These are phyloP conservation scores for Craterocephalus amniculus DNA, from an alignment of 2,797 vertebrate species.

Conservation along the genomic window DNA sequence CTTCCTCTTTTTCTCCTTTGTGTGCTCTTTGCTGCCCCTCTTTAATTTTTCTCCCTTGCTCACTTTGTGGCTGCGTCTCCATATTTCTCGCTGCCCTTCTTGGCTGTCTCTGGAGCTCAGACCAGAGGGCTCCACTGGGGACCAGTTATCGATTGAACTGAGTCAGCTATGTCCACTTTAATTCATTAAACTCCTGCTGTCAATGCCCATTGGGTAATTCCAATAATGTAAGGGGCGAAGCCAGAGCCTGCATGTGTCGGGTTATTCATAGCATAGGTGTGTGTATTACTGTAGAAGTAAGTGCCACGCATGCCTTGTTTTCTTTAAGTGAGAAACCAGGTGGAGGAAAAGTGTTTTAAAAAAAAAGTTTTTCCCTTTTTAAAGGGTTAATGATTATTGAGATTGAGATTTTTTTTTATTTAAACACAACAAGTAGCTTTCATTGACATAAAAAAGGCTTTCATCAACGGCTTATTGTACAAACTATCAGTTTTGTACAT, in stretches of 20 bases:
- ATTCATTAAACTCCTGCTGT: conserved; percentile 83
- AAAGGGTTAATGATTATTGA: conserved; percentile 39
- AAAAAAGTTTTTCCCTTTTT: conserved; percentile 21
- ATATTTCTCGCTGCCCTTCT: conserved; percentile 38
- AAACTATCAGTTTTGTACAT: conserved; percentile 3
- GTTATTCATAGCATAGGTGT: conserved; percentile 61
- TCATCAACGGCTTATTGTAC: conserved; percentile 3
- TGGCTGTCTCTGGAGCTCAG: conserved; percentile 48
- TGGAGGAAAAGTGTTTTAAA: conserved; percentile 28
- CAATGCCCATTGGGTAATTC: conserved; percentile 83
- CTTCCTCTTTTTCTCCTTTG: conserved; percentile 51
- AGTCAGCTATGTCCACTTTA: conserved; percentile 86
- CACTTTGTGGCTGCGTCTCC: conserved; percentile 52
- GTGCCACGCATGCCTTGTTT: conserved; percentile 8
- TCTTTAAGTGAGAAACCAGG: conserved; percentile 22
- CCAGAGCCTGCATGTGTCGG: conserved; percentile 39
- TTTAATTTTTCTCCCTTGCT: conserved; percentile 46
- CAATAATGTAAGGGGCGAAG: conserved; percentile 78
- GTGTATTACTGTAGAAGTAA: conserved; percentile 29
- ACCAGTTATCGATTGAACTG: conserved; percentile 82
- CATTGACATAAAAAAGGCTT: neutral
- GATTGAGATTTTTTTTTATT: conserved; percentile 9
- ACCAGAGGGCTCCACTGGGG: conserved; percentile 68
- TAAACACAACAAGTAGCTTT: neutral
- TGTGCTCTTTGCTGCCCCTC: conserved; percentile 37